Evolutionary conservation across 92 coral and sea anemone genomes (phyloP).

Genomic region (Epizoanthus scotinus): DNA sequence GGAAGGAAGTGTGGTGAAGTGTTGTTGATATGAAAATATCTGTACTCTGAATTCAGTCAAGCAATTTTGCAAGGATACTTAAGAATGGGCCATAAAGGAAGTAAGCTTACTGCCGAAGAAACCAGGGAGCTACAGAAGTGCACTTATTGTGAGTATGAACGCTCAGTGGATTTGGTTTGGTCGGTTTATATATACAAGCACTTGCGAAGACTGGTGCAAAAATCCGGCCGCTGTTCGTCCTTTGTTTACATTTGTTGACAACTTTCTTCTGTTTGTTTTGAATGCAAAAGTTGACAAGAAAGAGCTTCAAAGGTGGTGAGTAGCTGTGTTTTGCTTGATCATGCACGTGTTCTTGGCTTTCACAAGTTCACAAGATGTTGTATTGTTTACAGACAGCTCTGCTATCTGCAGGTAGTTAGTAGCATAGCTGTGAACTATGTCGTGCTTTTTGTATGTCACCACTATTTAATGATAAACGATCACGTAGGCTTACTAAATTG

Average conservation of each 20-base stretch:
- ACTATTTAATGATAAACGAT: background rate
- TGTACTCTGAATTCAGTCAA: conserved; percentile 34
- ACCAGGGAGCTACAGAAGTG: conserved; percentile 89
- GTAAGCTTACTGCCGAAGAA: conserved; percentile 92
- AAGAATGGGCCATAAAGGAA: conserved; percentile 91
- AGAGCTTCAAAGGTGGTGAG: conserved; percentile 97
- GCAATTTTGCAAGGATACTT: conserved; percentile 13
- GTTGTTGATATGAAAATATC: conserved; percentile 44
- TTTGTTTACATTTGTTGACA: conserved; percentile 45
- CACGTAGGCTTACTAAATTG: background rate
- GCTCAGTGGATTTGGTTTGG: conserved; percentile 40
- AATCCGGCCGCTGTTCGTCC: conserved; percentile 47
- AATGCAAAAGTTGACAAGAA: conserved; percentile 88
- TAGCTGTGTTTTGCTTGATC: conserved; percentile 7
- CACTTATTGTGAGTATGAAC: conserved; percentile 89
- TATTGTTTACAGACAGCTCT: conserved; percentile 19
- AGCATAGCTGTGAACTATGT: too few relatives aligned
- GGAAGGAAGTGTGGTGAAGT: conserved; percentile 35
- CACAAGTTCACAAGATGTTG: background rate
- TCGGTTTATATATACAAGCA: background rate
- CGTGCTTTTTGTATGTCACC: conserved; percentile 17
- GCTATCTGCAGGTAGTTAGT: background rate
- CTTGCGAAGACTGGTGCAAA: conserved; percentile 43
- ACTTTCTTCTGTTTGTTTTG: conserved; percentile 26
- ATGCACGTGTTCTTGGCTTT: background rate